phyloP scores from a whole-genome alignment of 2,113 vertebrate genomes.

The Saiga tatarica region DNA sequence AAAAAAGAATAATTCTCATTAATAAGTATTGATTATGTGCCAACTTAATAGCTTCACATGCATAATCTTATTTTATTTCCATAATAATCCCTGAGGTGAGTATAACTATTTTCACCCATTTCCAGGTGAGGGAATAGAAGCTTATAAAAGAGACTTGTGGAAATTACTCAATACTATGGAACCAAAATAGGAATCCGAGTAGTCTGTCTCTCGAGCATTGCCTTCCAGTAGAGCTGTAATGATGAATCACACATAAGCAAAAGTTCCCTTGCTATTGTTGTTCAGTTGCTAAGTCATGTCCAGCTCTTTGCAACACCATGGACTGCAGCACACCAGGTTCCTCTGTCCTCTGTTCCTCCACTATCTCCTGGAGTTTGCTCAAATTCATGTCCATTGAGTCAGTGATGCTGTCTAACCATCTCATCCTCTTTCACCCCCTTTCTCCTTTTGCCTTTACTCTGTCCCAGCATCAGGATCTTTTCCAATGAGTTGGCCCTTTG shows the following conservation, averaged over 20 bases:
- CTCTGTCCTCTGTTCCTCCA: background rate
- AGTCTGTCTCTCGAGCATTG: background rate
- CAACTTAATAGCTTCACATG: background rate
- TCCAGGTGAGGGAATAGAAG: background rate
- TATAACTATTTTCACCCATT: background rate
- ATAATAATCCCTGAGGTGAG: background rate
- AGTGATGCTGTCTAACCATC: background rate
- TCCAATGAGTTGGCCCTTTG: background rate
- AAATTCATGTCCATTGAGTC: background rate
- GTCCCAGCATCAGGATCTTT: background rate
- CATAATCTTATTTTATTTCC: conserved; percentile 22
- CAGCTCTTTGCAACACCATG: background rate
- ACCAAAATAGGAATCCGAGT: background rate
- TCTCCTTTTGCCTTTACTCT: background rate
- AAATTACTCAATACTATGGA: background rate
- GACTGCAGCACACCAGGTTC: background rate
- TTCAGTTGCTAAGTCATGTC: background rate
- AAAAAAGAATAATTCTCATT: conserved; percentile 12
- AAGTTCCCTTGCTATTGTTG: background rate
- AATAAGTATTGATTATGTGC: conserved; percentile 23
- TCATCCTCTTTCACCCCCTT: background rate
- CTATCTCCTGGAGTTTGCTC: background rate
- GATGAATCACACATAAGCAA: background rate
- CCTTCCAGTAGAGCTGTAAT: background rate
- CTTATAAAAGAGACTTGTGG: background rate